phyloP scores from a whole-genome alignment of 2,113 vertebrate species.

The Albula goreensis region DNA sequence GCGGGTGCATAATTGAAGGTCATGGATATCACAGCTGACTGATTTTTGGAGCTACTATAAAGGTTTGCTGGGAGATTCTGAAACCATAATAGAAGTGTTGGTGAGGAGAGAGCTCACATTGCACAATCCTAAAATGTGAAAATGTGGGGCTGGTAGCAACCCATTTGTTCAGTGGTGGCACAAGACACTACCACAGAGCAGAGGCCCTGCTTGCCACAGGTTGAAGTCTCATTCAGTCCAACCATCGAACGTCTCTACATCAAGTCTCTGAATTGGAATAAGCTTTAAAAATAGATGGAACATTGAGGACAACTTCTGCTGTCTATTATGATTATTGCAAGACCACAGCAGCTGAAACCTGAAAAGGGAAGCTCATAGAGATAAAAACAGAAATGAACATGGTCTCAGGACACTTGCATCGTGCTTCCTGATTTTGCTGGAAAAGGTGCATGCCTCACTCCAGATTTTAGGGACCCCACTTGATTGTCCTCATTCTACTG shows the following conservation, averaged over 20 bases:
- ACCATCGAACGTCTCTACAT: background rate
- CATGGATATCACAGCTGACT: slow-evolving; percentile 52
- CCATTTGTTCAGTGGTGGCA: slow-evolving; percentile 35
- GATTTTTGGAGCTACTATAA: slow-evolving; percentile 39
- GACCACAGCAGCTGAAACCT: background rate
- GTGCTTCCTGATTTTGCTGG: background rate
- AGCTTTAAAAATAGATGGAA: background rate
- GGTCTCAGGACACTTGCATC: background rate
- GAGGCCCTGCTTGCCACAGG: background rate
- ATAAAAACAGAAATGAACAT: background rate
- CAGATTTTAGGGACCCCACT: background rate
- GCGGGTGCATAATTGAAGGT: slow-evolving; percentile 58
- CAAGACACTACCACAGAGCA: background rate
- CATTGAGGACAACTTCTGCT: background rate
- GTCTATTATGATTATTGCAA: background rate
- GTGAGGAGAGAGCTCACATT: slow-evolving; percentile 41
- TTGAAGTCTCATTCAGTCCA: background rate
- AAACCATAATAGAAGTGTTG: slow-evolving; percentile 53
- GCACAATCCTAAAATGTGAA: slow-evolving; percentile 47
- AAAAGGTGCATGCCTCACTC: background rate
- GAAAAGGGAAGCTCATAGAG: background rate
- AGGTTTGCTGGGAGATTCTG: slow-evolving; percentile 43
- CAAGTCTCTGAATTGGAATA: too few relatives aligned
- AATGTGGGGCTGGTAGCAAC: slow-evolving; percentile 53
- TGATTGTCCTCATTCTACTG: background rate